Base-by-base conservation (phyloP, 37 sponge, comb jelly and placozoan genomes). In the Ianthella basta region DNA sequence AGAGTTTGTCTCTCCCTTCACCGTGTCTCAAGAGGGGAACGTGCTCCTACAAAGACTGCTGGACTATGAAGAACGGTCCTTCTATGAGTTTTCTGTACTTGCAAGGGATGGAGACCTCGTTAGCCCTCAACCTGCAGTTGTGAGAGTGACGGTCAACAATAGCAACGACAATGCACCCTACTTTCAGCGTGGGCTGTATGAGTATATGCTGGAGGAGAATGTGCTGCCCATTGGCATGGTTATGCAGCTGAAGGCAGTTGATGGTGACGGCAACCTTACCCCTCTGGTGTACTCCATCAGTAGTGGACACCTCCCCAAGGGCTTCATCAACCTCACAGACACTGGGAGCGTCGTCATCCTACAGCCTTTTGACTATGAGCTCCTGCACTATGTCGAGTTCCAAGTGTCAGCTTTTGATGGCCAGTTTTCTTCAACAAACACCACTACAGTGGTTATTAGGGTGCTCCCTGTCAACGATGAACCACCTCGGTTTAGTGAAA, bases 331-430 rank as follows among this genome's bases (percentile, higher is more conserved):
- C 27, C 54, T 91, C 24, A 72, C 37, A 29, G 35, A 77, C n/a
- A 25, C 37, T 33, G 91, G 91, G 56, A 80, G 69, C n/a, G 56
- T 91, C 0, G 14, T 84, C 20, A 74, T 91, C 19, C 80, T 44
- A 1, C 19, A 39, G 25, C 24, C 84, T 15, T 50, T 91, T 29
- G 91, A 91, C 80, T 91, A 57, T 66, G 91, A 91, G 41, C 4
- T 0, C 0, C 21, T 78, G 44, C 30, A 19, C 24, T 80, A 80
- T 40, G 12, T 75, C 15, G 32, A 35, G 8, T 81, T 91, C 44
- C 50, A 25, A 55, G 84, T 91, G 25, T 32, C 33, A 54, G 87
- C 72, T 1, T 87, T 59, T 87, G 91, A 91, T 91, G 91, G 91
- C 24, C 23, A 73, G 15, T 74, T 73, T 30, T 33, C n/a, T 13